Evolutionary conservation across 1,140 invertebrate species (phyloP), one percentile per base, ranked within the genome.

Genomic region (Heterodera schachtii): DNA sequence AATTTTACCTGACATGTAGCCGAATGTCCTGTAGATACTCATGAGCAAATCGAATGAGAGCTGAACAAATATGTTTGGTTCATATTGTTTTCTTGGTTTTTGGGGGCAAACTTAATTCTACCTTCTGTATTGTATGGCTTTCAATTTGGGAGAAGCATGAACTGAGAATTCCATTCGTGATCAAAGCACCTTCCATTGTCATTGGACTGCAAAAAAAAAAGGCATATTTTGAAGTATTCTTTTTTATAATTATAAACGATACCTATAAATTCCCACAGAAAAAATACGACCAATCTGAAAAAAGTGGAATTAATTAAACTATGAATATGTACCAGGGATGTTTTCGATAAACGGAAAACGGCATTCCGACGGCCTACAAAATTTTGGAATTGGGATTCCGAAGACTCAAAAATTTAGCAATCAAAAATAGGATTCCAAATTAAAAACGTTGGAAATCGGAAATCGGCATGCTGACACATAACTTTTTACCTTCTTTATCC

Each of bases 131-230:
- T 8, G 21, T 44, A 64, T 80, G 95, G 90, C 94, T 95, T 88
- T 94, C 92, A 19, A 98, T 92, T 11, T 95, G 91, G 0, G 96
- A 96, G 91, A 98, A 99, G 90, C 96, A 98, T 0, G 96, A 98
- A 2, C 95, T 94, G 1, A 96, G 92, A 4, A 97, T 93, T 81
- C 94, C 94, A 90, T 98, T 94, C 1, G 98, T 95, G 44, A 98
- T 92, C 13, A 98, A 91, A 44, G 94, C 97, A 1, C 97, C 97
- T 11, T 93, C 92, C 21, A 90, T 90, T 0, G 97, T 99, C 16
- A 98, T 91, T 0, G 97, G 97, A 1, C 96, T 96, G 87, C 93
- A 96, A 43, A 75, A 49, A 75, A 49, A 75, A 47, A 19, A 31
- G 46, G 7, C 41, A 75, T 13, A 11, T 46, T 43, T 13, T 21